phyloP scores from a whole-genome alignment of 1,140 invertebrate species.

The Rhyacophila brunnea region DNA sequence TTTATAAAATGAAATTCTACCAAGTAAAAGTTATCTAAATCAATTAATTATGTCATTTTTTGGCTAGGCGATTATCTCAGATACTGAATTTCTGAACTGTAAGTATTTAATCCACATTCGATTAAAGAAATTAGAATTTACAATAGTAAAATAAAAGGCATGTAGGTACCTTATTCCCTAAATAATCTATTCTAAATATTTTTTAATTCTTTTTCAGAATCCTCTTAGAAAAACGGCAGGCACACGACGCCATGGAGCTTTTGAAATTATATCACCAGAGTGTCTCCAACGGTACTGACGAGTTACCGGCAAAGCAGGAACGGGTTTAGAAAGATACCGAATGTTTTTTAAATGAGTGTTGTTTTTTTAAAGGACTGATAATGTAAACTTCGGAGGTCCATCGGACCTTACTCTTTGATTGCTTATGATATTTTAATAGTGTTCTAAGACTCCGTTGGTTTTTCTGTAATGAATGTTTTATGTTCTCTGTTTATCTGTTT shows the following conservation, averaged over 20 bases:
- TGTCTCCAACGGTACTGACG: conserved; percentile 52
- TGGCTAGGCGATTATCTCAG: no score
- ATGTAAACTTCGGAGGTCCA: conserved; percentile 19
- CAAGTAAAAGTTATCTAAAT: no score
- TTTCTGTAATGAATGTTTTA: background rate
- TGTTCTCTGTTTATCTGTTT: no score
- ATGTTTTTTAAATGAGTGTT: conserved; percentile 28
- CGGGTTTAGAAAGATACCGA: conserved; percentile 39
- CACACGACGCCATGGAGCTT: conserved; percentile 79
- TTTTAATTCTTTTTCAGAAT: conserved; percentile 46
- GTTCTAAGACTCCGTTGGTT: background rate
- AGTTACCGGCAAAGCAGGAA: conserved; percentile 47
- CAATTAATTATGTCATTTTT: no score
- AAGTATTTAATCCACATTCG: no score
- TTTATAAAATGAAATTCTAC: no score
- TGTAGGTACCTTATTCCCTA: no score
- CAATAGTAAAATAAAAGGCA: no score
- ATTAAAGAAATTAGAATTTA: no score
- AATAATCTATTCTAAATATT: no score
- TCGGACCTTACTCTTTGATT: conserved; percentile 1
- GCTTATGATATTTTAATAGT: no score
- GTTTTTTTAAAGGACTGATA: conserved; percentile 21
- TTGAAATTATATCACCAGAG: conserved; percentile 60
- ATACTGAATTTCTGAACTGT: no score
- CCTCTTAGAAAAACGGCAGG: conserved; percentile 76